Base-by-base conservation (phyloP, 2,113 vertebrate genomes). In the Fulmarus glacialis region DNA sequence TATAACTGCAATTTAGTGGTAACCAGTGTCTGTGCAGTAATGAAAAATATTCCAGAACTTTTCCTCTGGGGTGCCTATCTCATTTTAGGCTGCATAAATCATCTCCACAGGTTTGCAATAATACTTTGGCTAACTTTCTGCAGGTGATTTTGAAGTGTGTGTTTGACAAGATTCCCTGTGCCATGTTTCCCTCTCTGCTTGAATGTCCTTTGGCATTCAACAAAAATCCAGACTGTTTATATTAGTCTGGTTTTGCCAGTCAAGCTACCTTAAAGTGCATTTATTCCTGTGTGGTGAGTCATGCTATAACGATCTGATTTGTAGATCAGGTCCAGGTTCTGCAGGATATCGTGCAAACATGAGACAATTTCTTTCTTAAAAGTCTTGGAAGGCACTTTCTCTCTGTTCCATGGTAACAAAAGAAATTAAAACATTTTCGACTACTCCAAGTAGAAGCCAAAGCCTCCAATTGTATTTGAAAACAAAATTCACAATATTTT, bases 211-310 rank as follows among this genome's bases (percentile, higher is more conserved):
- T 94, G 87, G 50, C 74, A 74, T 94, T 96, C 72, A 86, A 67
- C 59, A 87, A 68, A 95, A 95, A 13, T 72, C 34, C 87, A 82
- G 60, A 66, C 42, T 73, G 63, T 47, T 86, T 78, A 27, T 26
- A 34, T 80, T 92, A 89, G 93, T 93, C 71, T 83, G 72, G 77
- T 96, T 96, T 95, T 89, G 23, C 45, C 85, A 83, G 86, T 95
- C 82, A 95, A 95, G 47, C 42, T 66, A 36, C 67, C 48, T 43
- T 77, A 67, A 96, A 93, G 77, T 93, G 29, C 55, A 47, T 86
- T 94, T 93, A 53, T 90, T 80, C 68, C 71, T 93, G 62, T 66
- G 67, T 82, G 63, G 42, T 96, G 93, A 96, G 80, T 96, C 91
- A 92, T 50, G 59, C 75, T 89, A 15, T 74, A 83, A 80, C 43